These are phyloP conservation scores for Sicus ferrugineus DNA, from an alignment of 2,888 invertebrate genomes.

Conservation along the genomic window DNA sequence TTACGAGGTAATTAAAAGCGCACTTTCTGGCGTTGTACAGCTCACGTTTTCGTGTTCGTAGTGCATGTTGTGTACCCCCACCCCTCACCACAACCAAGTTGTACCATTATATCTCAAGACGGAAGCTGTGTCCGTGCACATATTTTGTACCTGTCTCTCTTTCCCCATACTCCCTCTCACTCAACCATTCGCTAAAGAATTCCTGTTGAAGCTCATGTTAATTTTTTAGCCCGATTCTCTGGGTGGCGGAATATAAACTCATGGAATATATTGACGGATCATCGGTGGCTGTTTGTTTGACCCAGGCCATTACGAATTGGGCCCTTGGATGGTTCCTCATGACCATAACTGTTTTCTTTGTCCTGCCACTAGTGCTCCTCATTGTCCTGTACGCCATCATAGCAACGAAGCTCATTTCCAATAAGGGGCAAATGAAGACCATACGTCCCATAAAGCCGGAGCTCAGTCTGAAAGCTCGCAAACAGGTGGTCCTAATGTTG, in stretches of 20 bases:
- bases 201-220: slow-evolving; percentile 48
- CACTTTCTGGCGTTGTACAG: too few species aligned
- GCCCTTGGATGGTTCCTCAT: slow-evolving; percentile 81
- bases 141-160: too few species aligned
- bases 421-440: slow-evolving; percentile 71
- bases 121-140: too few species aligned
- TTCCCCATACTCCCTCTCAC: too few species aligned
- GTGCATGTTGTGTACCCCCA: too few species aligned
- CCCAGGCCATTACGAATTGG: slow-evolving; percentile 79
- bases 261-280: slow-evolving; percentile 76
- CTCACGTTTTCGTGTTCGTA: too few species aligned
- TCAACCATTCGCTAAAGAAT: not conserved
- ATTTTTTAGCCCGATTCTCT: slow-evolving; percentile 80
- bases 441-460: slow-evolving; percentile 76
- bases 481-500: slow-evolving; percentile 87
- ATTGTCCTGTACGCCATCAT: slow-evolving; percentile 84
- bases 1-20: slow-evolving; percentile 75
- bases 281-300: slow-evolving; percentile 78
- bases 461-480: slow-evolving; percentile 77
- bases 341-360: slow-evolving; percentile 81
- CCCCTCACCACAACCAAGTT: too few species aligned
- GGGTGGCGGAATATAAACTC: slow-evolving; percentile 77
- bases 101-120: too few species aligned
- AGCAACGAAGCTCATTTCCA: slow-evolving; percentile 80
- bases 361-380: slow-evolving; percentile 80